Conservation (phyloP, 2,797 vertebrate species). For the Catharus ustulatus region DNA sequence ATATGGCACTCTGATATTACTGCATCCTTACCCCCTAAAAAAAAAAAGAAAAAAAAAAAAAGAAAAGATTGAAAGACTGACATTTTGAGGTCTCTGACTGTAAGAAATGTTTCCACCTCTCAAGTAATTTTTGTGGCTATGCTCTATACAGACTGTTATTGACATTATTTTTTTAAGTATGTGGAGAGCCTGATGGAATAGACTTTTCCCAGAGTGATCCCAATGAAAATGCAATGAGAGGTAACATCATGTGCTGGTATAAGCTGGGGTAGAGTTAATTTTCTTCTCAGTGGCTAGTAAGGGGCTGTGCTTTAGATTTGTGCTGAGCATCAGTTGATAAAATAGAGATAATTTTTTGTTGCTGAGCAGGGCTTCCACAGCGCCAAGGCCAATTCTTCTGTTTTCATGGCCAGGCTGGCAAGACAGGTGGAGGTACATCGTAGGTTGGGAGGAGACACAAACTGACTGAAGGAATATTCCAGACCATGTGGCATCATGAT, state of each 20-base stretch:
- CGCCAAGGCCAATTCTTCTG: not conserved
- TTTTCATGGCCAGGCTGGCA: not conserved
- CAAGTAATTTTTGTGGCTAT: not conserved
- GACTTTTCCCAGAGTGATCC: not conserved
- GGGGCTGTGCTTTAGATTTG: not conserved
- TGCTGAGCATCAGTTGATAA: not conserved
- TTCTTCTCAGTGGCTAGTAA: not conserved
- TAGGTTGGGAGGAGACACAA: not conserved
- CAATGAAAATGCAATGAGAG: not conserved
- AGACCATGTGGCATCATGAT: not conserved
- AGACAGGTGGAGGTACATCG: not conserved
- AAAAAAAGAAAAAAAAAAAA: not conserved
- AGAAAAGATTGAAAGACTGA: not conserved
- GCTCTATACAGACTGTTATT: accelerated
- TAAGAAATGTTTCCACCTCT: not conserved
- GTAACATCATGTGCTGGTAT: not conserved
- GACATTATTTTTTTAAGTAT: not conserved
- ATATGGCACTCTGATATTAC: not conserved
- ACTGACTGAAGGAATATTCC: not conserved
- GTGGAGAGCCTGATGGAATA: not conserved
- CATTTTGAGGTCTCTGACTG: not conserved
- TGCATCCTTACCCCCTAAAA: not conserved
- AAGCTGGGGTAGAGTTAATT: not conserved
- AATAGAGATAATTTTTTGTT: not conserved
- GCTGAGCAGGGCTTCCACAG: not conserved